Percentiles rank a stretch among this genome's conserved stretches.
Conservation (phyloP, 2,888 invertebrate genomes). For the Sphaerophoria rueppellii region DNA sequence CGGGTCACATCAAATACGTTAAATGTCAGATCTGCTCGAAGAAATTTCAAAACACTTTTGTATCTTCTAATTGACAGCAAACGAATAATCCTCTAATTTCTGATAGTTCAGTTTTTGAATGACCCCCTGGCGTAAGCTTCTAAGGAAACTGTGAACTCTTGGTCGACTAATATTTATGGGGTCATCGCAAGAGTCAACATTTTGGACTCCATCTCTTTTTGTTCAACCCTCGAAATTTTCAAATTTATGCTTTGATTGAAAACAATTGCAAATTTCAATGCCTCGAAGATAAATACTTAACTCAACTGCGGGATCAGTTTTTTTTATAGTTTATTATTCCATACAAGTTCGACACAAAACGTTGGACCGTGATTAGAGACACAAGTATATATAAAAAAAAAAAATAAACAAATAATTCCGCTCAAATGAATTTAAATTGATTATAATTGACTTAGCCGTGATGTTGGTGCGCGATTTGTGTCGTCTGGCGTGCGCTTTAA, state of each 20-base stretch:
- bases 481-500: slow-evolving; percentile 59
- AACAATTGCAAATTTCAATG: slow-evolving; percentile 55
- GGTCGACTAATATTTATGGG: no score
- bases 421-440: slow-evolving; percentile 73
- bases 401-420: slow-evolving; percentile 37
- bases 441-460: slow-evolving; percentile 71
- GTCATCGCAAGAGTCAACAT: no score
- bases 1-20: no score
- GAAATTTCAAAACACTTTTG: no score
- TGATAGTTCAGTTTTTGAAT: no score
- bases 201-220: neutral
- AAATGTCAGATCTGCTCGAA: no score
- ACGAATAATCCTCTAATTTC: no score
- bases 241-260: neutral
- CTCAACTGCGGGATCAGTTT: neutral
- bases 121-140: no score
- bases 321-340: slow-evolving; percentile 62
- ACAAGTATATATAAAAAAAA: neutral
- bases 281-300: neutral
- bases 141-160: no score
- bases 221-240: neutral
- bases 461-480: slow-evolving; percentile 63
- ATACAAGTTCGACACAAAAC: slow-evolving; percentile 46
- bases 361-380: slow-evolving; percentile 66
- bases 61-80: no score